These are phyloP conservation scores for Eristalis pertinax DNA, from an alignment of 2,888 invertebrate genomes.

Conservation along the genomic window DNA sequence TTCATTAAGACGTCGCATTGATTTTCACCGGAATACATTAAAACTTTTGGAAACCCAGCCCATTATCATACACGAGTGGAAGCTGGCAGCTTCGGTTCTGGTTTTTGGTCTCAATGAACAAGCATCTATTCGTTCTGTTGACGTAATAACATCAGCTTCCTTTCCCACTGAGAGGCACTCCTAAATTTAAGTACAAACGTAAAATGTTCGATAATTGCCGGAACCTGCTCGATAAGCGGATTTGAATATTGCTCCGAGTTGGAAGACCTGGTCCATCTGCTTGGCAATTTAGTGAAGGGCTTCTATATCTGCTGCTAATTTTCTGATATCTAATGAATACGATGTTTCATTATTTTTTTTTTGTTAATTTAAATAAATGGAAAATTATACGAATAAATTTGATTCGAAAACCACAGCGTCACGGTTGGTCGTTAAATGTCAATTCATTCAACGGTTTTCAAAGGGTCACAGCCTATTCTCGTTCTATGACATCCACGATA, in stretches of 20 bases:
- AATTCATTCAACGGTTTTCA: too few relatives aligned
- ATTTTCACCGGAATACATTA: conserved; percentile 1
- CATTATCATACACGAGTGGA: background rate
- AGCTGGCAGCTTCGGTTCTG: background rate
- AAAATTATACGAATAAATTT: background rate
- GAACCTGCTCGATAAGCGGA: background rate
- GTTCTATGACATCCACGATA: too few relatives aligned
- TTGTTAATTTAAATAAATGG: background rate
- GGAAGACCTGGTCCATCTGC: background rate
- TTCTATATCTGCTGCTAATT: background rate
- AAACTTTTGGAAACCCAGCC: background rate
- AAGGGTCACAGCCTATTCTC: too few relatives aligned
- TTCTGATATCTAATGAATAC: background rate
- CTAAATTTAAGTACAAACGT: background rate
- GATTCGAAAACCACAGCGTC: background rate
- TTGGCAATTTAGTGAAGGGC: background rate
- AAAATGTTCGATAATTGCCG: conserved; percentile 3
- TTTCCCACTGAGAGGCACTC: background rate
- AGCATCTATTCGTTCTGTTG: background rate
- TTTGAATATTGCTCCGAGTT: background rate
- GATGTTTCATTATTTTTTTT: background rate
- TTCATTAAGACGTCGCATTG: background rate
- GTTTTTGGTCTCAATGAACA: background rate
- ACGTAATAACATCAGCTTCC: background rate
- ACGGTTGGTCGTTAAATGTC: background rate